Conservation (phyloP, 2,888 invertebrate species). For the Pachycephus smyrnensis region DNA sequence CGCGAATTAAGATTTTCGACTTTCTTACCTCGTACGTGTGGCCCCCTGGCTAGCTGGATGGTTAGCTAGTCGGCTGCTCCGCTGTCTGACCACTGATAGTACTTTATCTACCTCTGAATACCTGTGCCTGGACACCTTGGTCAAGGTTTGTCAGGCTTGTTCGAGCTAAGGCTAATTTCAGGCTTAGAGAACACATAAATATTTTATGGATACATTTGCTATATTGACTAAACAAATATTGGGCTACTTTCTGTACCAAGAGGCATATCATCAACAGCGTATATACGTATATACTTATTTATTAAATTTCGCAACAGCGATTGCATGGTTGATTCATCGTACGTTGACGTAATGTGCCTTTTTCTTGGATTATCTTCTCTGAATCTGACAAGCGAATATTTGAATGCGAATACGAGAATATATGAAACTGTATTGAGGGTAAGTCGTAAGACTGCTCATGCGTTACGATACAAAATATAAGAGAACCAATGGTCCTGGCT, state of each 20-base stretch:
- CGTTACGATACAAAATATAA: not conserved
- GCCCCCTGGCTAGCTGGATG: not conserved
- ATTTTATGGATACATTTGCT: not conserved
- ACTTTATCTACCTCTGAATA: constrained; percentile 11
- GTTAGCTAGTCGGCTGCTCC: not conserved
- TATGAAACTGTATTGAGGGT: not conserved
- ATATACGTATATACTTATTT: not conserved
- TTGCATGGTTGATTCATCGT: not conserved
- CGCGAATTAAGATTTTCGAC: constrained; percentile 65
- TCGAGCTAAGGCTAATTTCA: not conserved
- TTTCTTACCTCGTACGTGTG: constrained; percentile 39
- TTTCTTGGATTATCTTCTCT: not conserved
- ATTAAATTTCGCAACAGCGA: not conserved
- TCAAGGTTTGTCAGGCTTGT: not conserved
- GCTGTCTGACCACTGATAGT: constrained; percentile 3
- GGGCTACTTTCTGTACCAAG: not conserved
- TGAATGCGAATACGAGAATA: no score
- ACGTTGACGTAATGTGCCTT: not conserved
- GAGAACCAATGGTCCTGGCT: not conserved
- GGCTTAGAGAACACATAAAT: not conserved
- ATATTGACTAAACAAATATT: not conserved
- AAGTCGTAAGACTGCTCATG: not conserved
- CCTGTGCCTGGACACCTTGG: not conserved
- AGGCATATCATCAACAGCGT: not conserved
- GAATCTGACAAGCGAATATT: not conserved